These are phyloP conservation scores for Drosophila pegasa DNA, from an alignment of 2,888 invertebrate species.

Conservation along the genomic window DNA sequence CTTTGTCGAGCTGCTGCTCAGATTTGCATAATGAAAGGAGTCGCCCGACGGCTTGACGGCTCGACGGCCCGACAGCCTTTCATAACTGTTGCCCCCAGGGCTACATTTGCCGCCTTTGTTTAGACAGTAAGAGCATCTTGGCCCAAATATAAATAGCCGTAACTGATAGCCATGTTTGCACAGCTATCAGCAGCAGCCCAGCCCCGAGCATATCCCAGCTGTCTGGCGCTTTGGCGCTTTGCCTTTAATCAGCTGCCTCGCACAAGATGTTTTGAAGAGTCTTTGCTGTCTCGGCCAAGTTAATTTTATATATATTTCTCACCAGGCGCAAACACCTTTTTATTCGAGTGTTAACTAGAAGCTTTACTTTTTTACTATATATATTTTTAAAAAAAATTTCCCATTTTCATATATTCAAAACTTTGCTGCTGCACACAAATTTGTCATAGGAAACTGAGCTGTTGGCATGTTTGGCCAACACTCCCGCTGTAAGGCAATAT, in stretches of 20 bases:
- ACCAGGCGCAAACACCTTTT: too few relatives aligned
- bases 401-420: background rate
- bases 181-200: slow-evolving; percentile 12
- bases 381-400: background rate
- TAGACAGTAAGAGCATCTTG: slow-evolving; percentile 14
- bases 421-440: slow-evolving; percentile 1
- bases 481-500: background rate
- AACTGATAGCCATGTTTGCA: slow-evolving; percentile 27
- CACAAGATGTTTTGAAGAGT: slow-evolving; percentile 1
- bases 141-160: background rate
- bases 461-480: slow-evolving; percentile 1
- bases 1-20: slow-evolving; percentile 18
- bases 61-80: too few relatives aligned
- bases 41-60: slow-evolving; percentile 8
- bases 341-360: background rate
- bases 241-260: slow-evolving; percentile 5
- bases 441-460: slow-evolving; percentile 7
- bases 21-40: slow-evolving; percentile 52
- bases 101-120: slow-evolving; percentile 23
- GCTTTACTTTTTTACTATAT: background rate
- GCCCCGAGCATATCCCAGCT: background rate
- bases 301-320: background rate
- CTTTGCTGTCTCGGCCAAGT: background rate
- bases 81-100: slow-evolving; percentile 28
- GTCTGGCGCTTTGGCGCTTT: background rate